Evolutionary conservation across 1,140 invertebrate genomes (phyloP).

Genomic region (Bilobella aurantiaca): DNA sequence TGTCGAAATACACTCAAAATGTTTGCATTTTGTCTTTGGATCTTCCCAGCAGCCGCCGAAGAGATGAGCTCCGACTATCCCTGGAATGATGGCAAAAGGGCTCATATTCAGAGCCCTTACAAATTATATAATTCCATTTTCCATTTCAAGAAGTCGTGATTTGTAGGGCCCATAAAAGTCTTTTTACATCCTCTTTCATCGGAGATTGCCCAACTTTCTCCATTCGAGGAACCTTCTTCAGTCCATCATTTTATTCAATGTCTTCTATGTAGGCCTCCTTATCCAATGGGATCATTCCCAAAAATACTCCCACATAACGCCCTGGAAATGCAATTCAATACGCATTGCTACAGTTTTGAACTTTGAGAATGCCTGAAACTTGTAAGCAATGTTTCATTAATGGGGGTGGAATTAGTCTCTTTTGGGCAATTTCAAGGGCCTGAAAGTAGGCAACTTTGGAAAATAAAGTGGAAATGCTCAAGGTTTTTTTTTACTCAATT

Average conservation of each 20-base stretch:
- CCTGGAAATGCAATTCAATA: no score
- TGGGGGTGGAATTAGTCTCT: no score
- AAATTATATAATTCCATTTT: conserved; percentile 37
- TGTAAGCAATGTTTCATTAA: no score
- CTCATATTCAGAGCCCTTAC: conserved; percentile 27
- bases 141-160: conserved; percentile 33
- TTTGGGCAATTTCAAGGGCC: no score
- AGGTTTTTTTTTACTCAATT: no score
- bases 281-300: neutral
- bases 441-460: no score
- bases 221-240: conserved; percentile 33
- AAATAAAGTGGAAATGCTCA: no score
- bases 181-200: conserved; percentile 35
- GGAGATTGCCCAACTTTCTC: conserved; percentile 35
- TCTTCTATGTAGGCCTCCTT: neutral
- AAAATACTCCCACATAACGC: conserved; percentile 20
- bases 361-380: no score
- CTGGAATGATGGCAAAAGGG: conserved; percentile 31
- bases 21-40: conserved; percentile 24
- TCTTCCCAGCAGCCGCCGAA: neutral
- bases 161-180: conserved; percentile 36
- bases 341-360: no score
- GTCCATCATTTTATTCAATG: conserved; percentile 35
- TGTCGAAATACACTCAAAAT: neutral
- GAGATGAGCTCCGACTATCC: neutral